These are phyloP conservation scores for Argyrosomus regius DNA, from an alignment of 2,797 vertebrate genomes.

Conservation along the genomic window DNA sequence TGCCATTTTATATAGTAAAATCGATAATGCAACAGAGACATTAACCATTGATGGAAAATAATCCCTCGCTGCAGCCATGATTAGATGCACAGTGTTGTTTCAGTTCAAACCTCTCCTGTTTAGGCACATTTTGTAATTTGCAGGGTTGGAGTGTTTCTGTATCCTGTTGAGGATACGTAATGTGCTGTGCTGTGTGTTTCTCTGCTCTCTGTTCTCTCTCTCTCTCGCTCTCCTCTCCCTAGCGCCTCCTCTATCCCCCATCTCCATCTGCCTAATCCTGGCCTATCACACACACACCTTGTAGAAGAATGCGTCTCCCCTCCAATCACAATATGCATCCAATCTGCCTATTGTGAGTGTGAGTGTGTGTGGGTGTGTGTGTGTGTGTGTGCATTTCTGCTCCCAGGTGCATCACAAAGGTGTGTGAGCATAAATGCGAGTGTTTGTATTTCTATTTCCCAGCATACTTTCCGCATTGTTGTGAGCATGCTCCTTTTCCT, in stretches of 20 bases:
- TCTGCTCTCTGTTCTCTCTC: constrained; percentile 35
- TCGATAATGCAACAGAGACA: neutral
- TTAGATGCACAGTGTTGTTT: neutral
- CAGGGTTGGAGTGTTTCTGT: constrained; percentile 15
- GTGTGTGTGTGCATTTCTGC: neutral
- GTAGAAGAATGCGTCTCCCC: constrained; percentile 35
- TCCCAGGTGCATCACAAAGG: constrained; percentile 17
- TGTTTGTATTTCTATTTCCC: constrained; percentile 34
- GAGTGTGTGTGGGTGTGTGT: neutral
- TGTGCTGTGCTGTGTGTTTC: constrained; percentile 32
- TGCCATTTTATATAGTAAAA: neutral
- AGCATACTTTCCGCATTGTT: neutral
- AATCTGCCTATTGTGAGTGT: constrained; percentile 21
- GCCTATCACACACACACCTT: constrained; percentile 46
- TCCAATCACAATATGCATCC: constrained; percentile 28
- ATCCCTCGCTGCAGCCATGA: neutral
- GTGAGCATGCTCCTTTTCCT: neutral
- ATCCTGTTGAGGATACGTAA: constrained; percentile 43
- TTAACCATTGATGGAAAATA: neutral
- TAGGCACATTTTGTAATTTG: constrained; percentile 10
- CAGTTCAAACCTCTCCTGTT: neutral
- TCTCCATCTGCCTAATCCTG: constrained; percentile 64
- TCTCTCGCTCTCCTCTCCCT: constrained; percentile 31
- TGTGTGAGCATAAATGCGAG: neutral
- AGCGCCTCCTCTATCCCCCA: neutral